Evolutionary conservation across 2,888 invertebrate species (phyloP), one percentile per base, ranked within the genome.

Genomic region (Melinaea marsaeus): DNA sequence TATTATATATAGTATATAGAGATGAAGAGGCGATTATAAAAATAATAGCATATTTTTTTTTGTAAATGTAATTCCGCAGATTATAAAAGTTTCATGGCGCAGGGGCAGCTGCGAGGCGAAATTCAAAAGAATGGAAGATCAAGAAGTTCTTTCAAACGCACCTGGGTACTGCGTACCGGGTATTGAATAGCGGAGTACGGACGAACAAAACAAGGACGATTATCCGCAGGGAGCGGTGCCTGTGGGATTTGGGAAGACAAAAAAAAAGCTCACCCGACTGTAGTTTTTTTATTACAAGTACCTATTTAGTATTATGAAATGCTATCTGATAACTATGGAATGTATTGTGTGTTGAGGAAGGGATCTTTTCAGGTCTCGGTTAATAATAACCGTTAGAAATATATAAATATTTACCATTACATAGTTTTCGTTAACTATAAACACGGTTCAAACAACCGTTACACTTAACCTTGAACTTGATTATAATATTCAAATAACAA

Each of bases 111-210:
- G 66, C 66, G 57, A 48, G 11, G 9, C 42, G 42, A 42, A 42
- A 63, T 54, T 61, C 42, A 58, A 61, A 56, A 66, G 65, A 62
- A 67, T 65, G 59, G 55, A 55, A 63, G 59, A 67, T 59, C 59
- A 51, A 61, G 63, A 51, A 60, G 57, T 47, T 7, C 54, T 63
- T 37, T 64, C 60, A 69, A 67, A 61, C 67, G 69, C 67, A 70
- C 70, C 69, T 70, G 69, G 69, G 57, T 46, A n/a, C 22, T 22
- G 22, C 22, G 22, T 22, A 22, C 22, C 22, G 22, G 22, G 22
- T 51, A 51, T 51, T 51, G 9, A 51, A 51, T 51, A 42, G 42
- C 11, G 11, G 9, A 42, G 51, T 32, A 32, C 32, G 32, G 7
- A 51, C 32, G 22, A 51, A 51, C 32, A 51, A 7, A 51, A 51